phyloP scores from a whole-genome alignment of 2,797 vertebrate species.

The Columba guinea region DNA sequence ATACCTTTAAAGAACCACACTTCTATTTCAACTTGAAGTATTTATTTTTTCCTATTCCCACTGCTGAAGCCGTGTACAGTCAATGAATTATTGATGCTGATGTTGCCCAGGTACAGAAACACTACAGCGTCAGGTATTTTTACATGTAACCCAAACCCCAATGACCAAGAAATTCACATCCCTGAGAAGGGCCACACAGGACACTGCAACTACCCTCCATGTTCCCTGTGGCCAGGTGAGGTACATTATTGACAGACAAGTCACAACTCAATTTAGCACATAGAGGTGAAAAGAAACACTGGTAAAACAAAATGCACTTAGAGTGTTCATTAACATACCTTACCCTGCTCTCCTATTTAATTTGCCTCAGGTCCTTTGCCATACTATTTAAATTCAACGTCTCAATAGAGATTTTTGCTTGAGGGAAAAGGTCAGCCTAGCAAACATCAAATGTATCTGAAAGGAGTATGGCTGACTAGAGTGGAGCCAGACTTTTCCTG shows the following conservation, averaged over 20 bases:
- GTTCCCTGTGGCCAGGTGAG: neutral
- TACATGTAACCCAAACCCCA: constrained; percentile 17
- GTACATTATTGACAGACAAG: neutral
- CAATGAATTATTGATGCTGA: constrained; percentile 49
- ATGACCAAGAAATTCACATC: neutral
- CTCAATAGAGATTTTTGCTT: neutral
- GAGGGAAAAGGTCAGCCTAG: neutral
- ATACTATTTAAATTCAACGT: neutral
- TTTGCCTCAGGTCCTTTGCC: neutral
- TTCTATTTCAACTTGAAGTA: neutral
- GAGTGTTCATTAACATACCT: neutral
- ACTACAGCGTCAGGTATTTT: constrained; percentile 36
- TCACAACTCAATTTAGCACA: neutral
- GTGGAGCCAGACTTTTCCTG: neutral
- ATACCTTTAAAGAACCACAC: neutral
- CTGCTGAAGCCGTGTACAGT: neutral
- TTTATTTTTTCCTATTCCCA: constrained; percentile 15
- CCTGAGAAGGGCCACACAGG: neutral
- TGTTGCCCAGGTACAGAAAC: constrained; percentile 24
- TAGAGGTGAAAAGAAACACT: neutral
- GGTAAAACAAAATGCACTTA: neutral
- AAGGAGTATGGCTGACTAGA: neutral
- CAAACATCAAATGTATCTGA: neutral
- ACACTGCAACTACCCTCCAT: neutral
- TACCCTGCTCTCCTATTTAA: neutral